Percentiles rank a stretch among this genome's conserved stretches.
Evolutionary conservation across 2,113 vertebrate species (phyloP).

Genomic region (Rafetus swinhoei): DNA sequence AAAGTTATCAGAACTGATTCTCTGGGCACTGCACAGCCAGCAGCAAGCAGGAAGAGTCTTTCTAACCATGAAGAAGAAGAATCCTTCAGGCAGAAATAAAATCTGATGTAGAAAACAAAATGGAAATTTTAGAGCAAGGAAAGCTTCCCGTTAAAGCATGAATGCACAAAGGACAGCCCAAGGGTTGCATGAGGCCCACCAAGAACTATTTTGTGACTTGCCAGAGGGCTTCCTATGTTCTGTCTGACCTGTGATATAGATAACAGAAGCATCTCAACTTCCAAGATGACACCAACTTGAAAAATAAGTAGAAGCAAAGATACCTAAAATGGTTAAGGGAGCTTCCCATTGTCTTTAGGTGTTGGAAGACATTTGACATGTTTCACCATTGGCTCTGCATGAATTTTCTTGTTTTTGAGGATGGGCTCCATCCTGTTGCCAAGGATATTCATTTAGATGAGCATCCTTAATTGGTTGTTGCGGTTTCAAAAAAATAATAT

Average conservation of each 20-base stretch:
- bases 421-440: rapidly evolving
- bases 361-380: rapidly evolving
- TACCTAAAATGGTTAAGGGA: background rate
- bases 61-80: slow-evolving; percentile 10
- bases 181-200: slow-evolving; percentile 43
- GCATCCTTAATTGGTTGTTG: background rate
- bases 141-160: slow-evolving; percentile 40
- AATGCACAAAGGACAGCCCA: slow-evolving; percentile 42
- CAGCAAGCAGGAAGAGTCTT: slow-evolving; percentile 44
- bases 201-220: slow-evolving; percentile 25
- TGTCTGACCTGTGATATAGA: slow-evolving; percentile 25
- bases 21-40: slow-evolving; percentile 53
- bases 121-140: slow-evolving; percentile 59
- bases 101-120: slow-evolving; percentile 47
- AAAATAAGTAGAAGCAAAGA: background rate
- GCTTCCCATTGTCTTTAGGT: rapidly evolving
- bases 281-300: background rate
- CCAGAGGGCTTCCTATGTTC: background rate
- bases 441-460: background rate
- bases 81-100: slow-evolving; percentile 59
- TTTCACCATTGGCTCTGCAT: background rate
- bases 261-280: background rate
- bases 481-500: background rate
- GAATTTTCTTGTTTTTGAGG: background rate
- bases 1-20: slow-evolving; percentile 65